Evolutionary conservation across 53 echinoderm and acorn worm genomes (phyloP), one percentile per base, ranked within the genome.

Genomic region (Glandiceps talaboti): DNA sequence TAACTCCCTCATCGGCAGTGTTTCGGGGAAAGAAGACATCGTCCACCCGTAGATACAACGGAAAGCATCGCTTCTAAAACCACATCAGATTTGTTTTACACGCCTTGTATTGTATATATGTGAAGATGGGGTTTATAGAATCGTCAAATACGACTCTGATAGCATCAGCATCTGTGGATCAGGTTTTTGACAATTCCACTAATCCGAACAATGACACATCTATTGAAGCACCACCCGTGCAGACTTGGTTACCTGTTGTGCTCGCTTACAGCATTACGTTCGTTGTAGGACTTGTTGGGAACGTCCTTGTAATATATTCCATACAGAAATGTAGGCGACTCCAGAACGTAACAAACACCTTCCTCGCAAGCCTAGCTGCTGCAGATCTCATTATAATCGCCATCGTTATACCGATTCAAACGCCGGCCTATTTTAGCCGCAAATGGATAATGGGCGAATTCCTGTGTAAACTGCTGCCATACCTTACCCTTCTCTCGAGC

Each of bases 251-350:
- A 30, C 84, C 89, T 31, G 28, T 83, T 64, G 80, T 75, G 76
- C 77, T 77, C 27, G 31, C 87, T n/a, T 92, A 87, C 82, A 73
- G 85, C 25, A 28, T 84, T 12, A 80, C 74, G 27, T 90, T 87
- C 82, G 80, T 87, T 1, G 31, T 87, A 0, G 92, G 92, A 1
- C 33, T 90, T 32, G 75, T 77, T 10, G 92, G 92, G 28, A 92
- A 92, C 79, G 78, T 85, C 84, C 85, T 92, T 31, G 92, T 92
- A 28, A 82, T 92, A 74, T 87, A 87, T 31, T 87, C 92, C 27
- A 86, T 92, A n/a, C 83, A 81, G 32, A 82, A 82, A 31, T 87
- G 89, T 76, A 81, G 85, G 1, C 83, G 87, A 28, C 87, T 92
- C 26, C 89, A 92, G 76, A 90, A 87, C 74, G 90, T 87, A 1